Evolutionary conservation across 1,140 invertebrate genomes (phyloP).

Genomic region (Antheraea mylitta): DNA sequence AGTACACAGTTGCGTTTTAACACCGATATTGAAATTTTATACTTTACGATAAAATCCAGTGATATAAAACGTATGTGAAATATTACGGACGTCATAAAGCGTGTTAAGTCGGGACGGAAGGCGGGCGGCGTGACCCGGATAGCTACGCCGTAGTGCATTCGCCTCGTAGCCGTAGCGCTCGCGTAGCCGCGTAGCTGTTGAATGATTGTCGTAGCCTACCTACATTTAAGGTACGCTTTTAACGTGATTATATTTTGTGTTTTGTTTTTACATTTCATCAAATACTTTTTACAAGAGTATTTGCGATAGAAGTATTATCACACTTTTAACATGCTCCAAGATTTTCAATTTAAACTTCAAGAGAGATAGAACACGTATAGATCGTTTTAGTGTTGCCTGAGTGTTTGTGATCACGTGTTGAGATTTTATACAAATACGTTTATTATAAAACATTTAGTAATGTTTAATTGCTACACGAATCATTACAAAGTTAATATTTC

Average conservation of each 20-base stretch:
- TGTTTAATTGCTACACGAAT: no score
- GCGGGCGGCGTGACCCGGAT: conserved; percentile 57
- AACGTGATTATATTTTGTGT: not conserved
- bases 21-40: conserved; percentile 6
- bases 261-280: not conserved
- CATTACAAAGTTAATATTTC: no score
- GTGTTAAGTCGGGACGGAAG: conserved; percentile 6
- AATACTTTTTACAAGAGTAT: not conserved
- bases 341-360: no score
- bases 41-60: not conserved
- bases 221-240: not conserved
- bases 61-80: conserved; percentile 2
- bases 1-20: not conserved
- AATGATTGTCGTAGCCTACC: not conserved
- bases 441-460: no score
- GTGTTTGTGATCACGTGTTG: no score
- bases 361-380: no score
- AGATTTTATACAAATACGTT: no score
- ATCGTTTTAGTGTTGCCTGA: no score
- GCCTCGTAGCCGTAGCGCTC: conserved; percentile 40
- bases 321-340: no score
- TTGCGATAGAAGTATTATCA: not conserved
- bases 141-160: conserved; percentile 66
- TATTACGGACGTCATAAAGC: conserved; percentile 1
- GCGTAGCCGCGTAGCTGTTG: conserved; percentile 27